Evolutionary conservation across 1,140 invertebrate species (phyloP).

Genomic region (Drosophila nebulosa): DNA sequence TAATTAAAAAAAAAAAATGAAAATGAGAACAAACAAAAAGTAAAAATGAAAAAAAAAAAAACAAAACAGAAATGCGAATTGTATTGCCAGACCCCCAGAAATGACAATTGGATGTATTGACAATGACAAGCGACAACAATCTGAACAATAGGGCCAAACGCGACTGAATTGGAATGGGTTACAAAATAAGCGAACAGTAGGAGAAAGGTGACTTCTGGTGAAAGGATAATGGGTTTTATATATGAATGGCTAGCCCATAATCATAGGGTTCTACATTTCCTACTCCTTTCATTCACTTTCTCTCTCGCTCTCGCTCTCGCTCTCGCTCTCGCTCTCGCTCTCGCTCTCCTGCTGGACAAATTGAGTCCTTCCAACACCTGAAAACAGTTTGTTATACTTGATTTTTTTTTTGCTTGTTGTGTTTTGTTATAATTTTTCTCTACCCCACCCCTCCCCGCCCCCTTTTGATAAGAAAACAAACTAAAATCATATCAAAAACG

Average conservation of each 20-base stretch:
- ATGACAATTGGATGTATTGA: slow-evolving; percentile 70
- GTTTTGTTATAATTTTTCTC: not conserved
- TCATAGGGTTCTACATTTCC: not conserved
- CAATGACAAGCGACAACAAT: slow-evolving; percentile 58
- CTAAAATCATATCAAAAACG: slow-evolving; percentile 12
- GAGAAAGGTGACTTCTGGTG: slow-evolving; percentile 35
- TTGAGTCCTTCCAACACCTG: not conserved
- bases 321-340: not conserved
- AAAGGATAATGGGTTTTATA: slow-evolving; percentile 30
- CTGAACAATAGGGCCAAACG: slow-evolving; percentile 47
- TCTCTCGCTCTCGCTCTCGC: not conserved
- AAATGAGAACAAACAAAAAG: slow-evolving; percentile 44
- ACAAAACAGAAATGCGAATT: slow-evolving; percentile 20
- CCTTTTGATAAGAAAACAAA: slow-evolving; percentile 5
- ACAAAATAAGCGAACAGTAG: slow-evolving; percentile 1
- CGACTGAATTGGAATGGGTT: slow-evolving; percentile 38
- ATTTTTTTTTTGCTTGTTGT: not conserved
- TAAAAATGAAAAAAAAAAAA: slow-evolving; percentile 26
- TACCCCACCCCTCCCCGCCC: too few relatives aligned
- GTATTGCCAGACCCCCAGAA: slow-evolving; percentile 39
- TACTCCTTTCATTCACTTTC: not conserved
- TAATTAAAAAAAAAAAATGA: slow-evolving; percentile 70
- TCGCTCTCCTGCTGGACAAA: slow-evolving; percentile 7
- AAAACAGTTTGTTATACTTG: not conserved
- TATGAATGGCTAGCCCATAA: slow-evolving; percentile 3